Conservation (phyloP, 2,113 vertebrate species). For the Pipra filicauda region DNA sequence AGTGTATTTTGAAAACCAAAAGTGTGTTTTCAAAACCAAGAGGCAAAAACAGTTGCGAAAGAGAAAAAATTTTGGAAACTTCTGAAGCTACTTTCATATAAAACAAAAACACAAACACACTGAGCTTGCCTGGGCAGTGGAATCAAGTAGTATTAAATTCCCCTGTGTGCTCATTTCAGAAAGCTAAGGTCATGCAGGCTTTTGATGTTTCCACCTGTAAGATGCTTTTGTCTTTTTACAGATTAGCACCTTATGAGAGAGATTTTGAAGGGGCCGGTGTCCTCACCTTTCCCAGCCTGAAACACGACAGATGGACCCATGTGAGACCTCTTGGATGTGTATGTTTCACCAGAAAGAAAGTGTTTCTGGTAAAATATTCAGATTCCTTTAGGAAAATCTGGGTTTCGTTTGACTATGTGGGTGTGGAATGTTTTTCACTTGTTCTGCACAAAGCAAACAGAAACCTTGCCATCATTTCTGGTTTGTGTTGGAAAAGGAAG, state of each 20-base stretch:
- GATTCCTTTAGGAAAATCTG: background rate
- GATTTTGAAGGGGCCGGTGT: background rate
- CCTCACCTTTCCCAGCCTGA: background rate
- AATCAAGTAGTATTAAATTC: background rate
- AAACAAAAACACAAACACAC: background rate
- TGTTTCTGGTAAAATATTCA: background rate
- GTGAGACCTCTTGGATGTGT: background rate
- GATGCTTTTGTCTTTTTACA: background rate
- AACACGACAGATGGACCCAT: background rate
- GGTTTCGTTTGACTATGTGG: background rate
- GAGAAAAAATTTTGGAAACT: background rate
- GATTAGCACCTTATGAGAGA: background rate
- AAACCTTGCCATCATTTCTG: background rate
- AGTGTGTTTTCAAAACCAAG: background rate
- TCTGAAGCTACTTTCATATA: background rate
- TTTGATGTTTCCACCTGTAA: background rate
- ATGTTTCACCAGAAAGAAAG: background rate
- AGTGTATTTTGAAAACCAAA: background rate
- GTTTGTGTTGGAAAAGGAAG: constrained; percentile 12
- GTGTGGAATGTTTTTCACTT: constrained; percentile 1
- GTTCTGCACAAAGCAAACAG: background rate
- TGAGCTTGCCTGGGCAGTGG: background rate
- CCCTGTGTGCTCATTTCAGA: background rate
- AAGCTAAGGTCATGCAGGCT: background rate
- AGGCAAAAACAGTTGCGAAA: background rate